Evolutionary conservation across 2,797 vertebrate genomes (phyloP).

Genomic region (Microctenopoma lineatum): DNA sequence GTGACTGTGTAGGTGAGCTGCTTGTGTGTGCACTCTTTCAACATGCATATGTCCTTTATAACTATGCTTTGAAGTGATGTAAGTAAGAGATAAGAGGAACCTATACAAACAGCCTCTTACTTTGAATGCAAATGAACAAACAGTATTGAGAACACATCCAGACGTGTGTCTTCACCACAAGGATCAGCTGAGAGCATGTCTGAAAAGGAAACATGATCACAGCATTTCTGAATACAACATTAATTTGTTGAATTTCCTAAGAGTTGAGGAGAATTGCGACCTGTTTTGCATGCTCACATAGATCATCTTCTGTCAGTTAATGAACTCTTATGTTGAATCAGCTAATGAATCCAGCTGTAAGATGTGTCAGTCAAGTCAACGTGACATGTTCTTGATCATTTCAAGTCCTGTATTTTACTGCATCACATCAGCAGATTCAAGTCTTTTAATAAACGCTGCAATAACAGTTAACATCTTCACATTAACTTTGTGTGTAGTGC

Average conservation of each 20-base stretch:
- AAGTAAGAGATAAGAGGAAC: too few relatives aligned
- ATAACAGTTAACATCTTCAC: background rate
- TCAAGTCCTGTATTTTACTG: background rate
- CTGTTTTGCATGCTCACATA: background rate
- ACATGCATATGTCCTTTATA: background rate
- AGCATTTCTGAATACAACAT: background rate
- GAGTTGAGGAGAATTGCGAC: background rate
- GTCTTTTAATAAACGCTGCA: too few relatives aligned
- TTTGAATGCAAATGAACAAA: conserved; percentile 25
- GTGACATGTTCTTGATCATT: conserved; percentile 4
- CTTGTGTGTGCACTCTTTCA: background rate
- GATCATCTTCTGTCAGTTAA: background rate
- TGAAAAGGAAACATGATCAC: background rate
- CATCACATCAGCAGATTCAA: background rate
- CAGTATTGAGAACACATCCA: background rate
- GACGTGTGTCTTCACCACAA: background rate
- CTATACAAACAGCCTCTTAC: too few relatives aligned
- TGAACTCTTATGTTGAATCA: conserved; percentile 9
- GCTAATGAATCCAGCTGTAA: conserved; percentile 14
- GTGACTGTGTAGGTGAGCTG: conserved; percentile 1
- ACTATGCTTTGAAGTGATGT: too few relatives aligned
- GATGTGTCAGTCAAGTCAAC: conserved; percentile 18
- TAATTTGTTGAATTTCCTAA: background rate
- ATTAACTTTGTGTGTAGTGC: background rate
- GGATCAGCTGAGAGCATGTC: conserved; percentile 6